Conservation (phyloP, 1,140 invertebrate genomes). For the Neodiprion pinetum region DNA sequence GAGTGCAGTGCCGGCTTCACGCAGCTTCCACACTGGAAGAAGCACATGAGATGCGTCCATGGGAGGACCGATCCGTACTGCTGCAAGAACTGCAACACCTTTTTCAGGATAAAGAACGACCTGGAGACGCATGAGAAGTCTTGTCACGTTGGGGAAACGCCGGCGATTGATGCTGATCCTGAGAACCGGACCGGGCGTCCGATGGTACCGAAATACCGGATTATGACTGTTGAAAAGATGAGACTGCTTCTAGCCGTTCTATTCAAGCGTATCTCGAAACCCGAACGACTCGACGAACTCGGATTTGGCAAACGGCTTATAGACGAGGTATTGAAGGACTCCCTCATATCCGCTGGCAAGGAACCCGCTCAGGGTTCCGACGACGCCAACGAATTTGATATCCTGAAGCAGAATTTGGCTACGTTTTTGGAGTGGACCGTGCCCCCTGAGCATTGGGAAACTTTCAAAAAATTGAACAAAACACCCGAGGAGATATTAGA, state of each 20-base stretch:
- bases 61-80: conserved; percentile 76
- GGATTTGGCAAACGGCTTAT: conserved; percentile 84
- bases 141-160: conserved; percentile 57
- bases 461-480: conserved; percentile 75
- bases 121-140: conserved; percentile 68
- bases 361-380: conserved; percentile 58
- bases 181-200: conserved; percentile 69
- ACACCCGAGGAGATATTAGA: conserved; percentile 80
- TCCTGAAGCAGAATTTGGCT: conserved; percentile 75
- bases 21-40: conserved; percentile 81
- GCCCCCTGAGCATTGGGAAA: conserved; percentile 77
- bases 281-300: conserved; percentile 74
- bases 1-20: conserved; percentile 75
- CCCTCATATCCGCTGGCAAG: conserved; percentile 75
- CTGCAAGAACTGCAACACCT: conserved; percentile 73
- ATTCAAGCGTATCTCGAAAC: conserved; percentile 82
- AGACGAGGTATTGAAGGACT: conserved; percentile 82
- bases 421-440: conserved; percentile 83
- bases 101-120: conserved; percentile 79
- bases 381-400: conserved; percentile 64
- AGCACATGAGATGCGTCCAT: conserved; percentile 83
- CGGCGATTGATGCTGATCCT: conserved; percentile 51
- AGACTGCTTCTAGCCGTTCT: conserved; percentile 79
- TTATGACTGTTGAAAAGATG: conserved; percentile 77
- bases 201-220: conserved; percentile 46